phyloP scores from a whole-genome alignment of 1,140 invertebrate genomes.

The Diorhabda carinulata region DNA sequence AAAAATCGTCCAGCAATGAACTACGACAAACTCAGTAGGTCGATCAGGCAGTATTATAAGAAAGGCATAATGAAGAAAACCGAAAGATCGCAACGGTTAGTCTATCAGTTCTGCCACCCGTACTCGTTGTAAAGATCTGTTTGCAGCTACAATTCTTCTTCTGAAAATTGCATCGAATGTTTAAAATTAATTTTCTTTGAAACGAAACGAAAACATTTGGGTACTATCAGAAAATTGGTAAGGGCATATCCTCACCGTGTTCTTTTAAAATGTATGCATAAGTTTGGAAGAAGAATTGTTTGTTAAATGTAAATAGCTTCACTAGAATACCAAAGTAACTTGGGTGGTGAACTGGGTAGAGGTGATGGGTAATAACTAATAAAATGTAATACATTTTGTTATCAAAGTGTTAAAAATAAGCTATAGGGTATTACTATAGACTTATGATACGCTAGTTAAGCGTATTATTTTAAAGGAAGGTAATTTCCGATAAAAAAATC shows the following conservation, averaged over 20 bases:
- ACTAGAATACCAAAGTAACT: constrained; percentile 12
- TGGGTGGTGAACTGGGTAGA: constrained; percentile 19
- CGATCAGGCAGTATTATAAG: constrained; percentile 98
- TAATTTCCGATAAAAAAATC: constrained; percentile 47
- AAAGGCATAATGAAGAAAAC: constrained; percentile 99
- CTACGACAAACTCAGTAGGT: constrained; percentile 97
- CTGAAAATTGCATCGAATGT: no score
- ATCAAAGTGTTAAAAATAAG: constrained; percentile 37
- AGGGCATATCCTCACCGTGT: no score
- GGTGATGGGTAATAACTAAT: constrained; percentile 31
- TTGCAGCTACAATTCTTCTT: not conserved
- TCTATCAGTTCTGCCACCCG: constrained; percentile 98
- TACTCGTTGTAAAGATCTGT: constrained; percentile 69
- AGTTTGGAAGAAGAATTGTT: no score
- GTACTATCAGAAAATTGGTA: no score
- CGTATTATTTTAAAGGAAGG: constrained; percentile 44
- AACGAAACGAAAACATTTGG: no score
- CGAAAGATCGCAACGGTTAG: constrained; percentile 92
- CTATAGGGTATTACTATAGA: constrained; percentile 41
- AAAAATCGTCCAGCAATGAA: constrained; percentile 99
- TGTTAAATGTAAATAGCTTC: constrained; percentile 25
- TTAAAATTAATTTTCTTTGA: no score
- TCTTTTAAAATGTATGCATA: no score
- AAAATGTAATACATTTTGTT: constrained; percentile 37
- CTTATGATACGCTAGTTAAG: constrained; percentile 34